Base-by-base conservation (phyloP, 2,888 invertebrate species). In the Rotaria sp. region DNA sequence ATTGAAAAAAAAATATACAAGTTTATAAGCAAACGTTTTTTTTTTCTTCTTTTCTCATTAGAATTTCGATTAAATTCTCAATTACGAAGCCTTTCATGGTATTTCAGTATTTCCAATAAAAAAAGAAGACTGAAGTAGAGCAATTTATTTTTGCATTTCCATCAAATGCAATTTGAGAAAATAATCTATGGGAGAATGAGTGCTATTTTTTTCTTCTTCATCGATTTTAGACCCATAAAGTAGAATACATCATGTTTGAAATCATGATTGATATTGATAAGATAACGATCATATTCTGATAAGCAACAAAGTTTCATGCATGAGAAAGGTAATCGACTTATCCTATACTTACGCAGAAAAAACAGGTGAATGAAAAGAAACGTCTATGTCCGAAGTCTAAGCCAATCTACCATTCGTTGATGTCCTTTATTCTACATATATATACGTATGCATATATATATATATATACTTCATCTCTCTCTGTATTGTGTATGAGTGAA, bases 41-140 rank as follows among this genome's bases (percentile, higher is more conserved):
- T 21, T 67, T 35, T 35, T 59, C n/a, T 45, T 45, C 8, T 13
- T 15, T 59, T 35, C 67, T 67, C 30, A 67, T 67, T 67, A 30
- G 67, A 30, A 67, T 67, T 67, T 67, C 67, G 67, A 67, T 67
- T 67, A 67, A 67, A 67, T 67, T 67, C 67, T 67, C 67, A 38
- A 67, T 67, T 67, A 67, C 7, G 67, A 67, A 67, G 35, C 30
- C 67, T 67, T 50, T 35, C 18, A 8, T 30, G 35, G 21, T 35
- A 67, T 21, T 30, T 35, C 7, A 21, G 35, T 18, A 67, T 67
- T 67, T 67, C 67, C 67, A 67, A 67, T 5, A 67, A 38, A 35
- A 13, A 67, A 35, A 30, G 3, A 24, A 52, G 3, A 52, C 21
- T 7, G 24, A 52, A 52, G 3, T 52, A 50, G 52, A 24, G 4